Evolutionary conservation across 2,797 vertebrate species (phyloP).

Genomic region (Squalus acanthias): DNA sequence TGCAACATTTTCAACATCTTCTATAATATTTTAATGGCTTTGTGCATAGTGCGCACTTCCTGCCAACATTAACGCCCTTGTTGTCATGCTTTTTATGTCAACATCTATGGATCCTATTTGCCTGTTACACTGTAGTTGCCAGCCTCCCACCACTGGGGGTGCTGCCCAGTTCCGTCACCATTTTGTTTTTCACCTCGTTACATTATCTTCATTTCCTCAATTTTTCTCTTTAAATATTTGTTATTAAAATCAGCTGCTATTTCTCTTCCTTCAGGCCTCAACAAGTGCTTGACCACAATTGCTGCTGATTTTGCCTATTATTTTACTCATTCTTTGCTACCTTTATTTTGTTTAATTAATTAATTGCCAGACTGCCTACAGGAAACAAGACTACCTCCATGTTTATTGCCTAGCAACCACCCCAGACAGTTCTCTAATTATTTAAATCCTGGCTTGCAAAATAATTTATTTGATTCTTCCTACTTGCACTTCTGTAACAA

Average conservation of each 20-base stretch:
- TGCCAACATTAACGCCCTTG: neutral
- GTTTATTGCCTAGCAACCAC: neutral
- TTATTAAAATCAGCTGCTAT: neutral
- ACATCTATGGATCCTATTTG: neutral
- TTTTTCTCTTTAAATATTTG: neutral
- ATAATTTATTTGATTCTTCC: slow-evolving; percentile 7
- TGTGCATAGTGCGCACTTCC: neutral
- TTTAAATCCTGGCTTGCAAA: neutral
- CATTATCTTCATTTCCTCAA: neutral
- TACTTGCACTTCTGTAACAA: neutral
- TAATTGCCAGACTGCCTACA: neutral
- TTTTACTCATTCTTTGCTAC: neutral
- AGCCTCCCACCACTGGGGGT: neutral
- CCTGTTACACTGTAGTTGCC: neutral
- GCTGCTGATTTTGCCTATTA: neutral
- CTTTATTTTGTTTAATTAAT: neutral
- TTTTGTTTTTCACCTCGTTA: neutral
- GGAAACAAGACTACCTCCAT: neutral
- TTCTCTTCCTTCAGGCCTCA: neutral
- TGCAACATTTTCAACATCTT: neutral
- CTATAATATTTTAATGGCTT: neutral
- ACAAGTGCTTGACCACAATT: neutral
- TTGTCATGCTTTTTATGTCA: neutral
- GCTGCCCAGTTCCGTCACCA: neutral
- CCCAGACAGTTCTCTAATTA: neutral